Conservation (phyloP, 2,888 invertebrate genomes). For the Loripinus fragilis region DNA sequence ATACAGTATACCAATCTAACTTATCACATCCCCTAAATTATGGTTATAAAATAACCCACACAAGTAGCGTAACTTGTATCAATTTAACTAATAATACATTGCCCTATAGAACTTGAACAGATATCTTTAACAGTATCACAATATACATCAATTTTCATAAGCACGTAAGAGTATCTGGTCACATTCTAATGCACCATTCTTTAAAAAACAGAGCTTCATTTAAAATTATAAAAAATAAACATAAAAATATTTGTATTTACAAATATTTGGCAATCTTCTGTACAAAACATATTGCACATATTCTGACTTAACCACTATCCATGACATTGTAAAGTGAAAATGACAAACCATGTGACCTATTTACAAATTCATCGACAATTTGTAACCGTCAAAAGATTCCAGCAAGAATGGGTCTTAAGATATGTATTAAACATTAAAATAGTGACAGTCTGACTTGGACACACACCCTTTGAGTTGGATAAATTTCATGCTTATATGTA, state of each 20-base stretch:
- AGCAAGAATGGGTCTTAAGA: constrained; percentile 40
- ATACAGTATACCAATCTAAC: no score
- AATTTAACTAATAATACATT: neutral
- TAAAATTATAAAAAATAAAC: constrained; percentile 61
- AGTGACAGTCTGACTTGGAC: no score
- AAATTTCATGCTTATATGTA: no score
- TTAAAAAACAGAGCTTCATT: constrained; percentile 64
- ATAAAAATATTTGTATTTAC: constrained; percentile 65
- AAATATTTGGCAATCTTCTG: constrained; percentile 61
- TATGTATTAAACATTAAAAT: no score
- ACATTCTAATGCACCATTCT: constrained; percentile 50
- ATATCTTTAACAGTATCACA: constrained; percentile 25
- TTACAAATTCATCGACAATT: constrained; percentile 29
- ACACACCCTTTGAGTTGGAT: no score
- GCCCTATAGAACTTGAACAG: constrained; percentile 10
- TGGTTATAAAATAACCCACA: no score
- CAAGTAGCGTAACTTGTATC: no score
- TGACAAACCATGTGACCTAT: constrained; percentile 34
- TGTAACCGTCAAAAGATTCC: constrained; percentile 51
- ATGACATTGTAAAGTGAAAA: constrained; percentile 10
- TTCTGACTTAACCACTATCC: constrained; percentile 32
- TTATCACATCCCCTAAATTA: no score
- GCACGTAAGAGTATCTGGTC: neutral
- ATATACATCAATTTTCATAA: neutral
- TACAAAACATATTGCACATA: constrained; percentile 64